Evolutionary conservation across 2,888 invertebrate genomes (phyloP).

Genomic region (Morpho achilles): DNA sequence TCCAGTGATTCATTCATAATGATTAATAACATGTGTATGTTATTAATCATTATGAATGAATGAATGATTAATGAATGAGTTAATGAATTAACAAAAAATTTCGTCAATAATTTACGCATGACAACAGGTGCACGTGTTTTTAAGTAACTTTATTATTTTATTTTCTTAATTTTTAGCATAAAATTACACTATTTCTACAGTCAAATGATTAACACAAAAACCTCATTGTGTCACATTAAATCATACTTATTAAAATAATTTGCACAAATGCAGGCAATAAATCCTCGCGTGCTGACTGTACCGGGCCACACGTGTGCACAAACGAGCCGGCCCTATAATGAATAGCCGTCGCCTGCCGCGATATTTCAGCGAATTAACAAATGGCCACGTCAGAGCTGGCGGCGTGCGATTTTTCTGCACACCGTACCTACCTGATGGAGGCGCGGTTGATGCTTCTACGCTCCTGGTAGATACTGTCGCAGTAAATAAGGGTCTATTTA

Average conservation of each 20-base stretch:
- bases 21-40: too few relatives aligned
- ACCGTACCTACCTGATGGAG: conserved; percentile 70
- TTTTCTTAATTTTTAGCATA: background rate
- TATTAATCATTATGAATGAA: too few relatives aligned
- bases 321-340: conserved; percentile 74
- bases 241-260: conserved; percentile 18
- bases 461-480: conserved; percentile 3
- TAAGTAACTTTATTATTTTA: background rate
- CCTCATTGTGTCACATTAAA: conserved; percentile 3
- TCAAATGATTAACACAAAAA: background rate
- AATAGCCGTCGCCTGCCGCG: conserved; percentile 72
- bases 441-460: conserved; percentile 55
- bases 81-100: too few relatives aligned
- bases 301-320: conserved; percentile 68
- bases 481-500: conserved; percentile 11
- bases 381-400: conserved; percentile 69
- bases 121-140: background rate
- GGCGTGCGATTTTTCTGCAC: conserved; percentile 75
- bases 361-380: conserved; percentile 79
- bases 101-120: too few relatives aligned
- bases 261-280: conserved; percentile 22
- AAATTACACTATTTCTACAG: too few relatives aligned
- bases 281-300: conserved; percentile 45
- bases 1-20: too few relatives aligned
- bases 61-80: too few relatives aligned